Evolutionary conservation across 2,113 vertebrate species (phyloP), one percentile per base, ranked within the genome.

Genomic region (Galemys pyrenaicus): DNA sequence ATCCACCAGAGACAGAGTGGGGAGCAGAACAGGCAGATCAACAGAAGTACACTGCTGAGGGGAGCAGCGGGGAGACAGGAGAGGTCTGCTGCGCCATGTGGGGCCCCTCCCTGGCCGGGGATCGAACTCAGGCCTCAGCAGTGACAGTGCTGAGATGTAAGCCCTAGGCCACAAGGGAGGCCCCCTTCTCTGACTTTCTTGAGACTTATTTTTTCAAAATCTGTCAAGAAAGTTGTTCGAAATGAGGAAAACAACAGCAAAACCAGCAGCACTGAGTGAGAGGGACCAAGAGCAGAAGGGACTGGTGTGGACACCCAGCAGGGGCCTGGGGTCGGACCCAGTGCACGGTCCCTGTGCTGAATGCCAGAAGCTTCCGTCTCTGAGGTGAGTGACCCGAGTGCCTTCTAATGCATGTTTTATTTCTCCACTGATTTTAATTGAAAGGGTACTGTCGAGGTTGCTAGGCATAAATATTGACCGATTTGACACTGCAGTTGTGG

Each of bases 351-450:
- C 6, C 56, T 7, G 6, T 2, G n/a, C 10, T 0, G 39, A 41
- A 32, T 28, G 46, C 24, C 2, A 4, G 83, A 65, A 49, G 20
- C 41, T 39, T 79, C 35, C 44, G 82, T 41, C 26, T 62, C 92
- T 91, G 82, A 93, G 75, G 80, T 84, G 80, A 85, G 84, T 1
- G 77, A 67, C 93, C 93, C 95, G 37, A 87, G 92, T 41, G 87
- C 87, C 90, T 95, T 84, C 92, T 97, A 96, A 96, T 90, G 95
- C 84, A 83, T 95, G 94, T 85, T 97, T 97, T 96, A 96, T 96
- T 97, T 96, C 83, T 85, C 92, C 96, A 97, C 96, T 95, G 78
- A 96, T 96, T 97, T 97, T 97, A 97, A 97, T 97, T 97, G 95
- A 97, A 97, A 96, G 95, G 92, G 95, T 97, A 97, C 94, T 62